Conservation (phyloP, 2,888 invertebrate species). For the Calliphora vomitoria region DNA sequence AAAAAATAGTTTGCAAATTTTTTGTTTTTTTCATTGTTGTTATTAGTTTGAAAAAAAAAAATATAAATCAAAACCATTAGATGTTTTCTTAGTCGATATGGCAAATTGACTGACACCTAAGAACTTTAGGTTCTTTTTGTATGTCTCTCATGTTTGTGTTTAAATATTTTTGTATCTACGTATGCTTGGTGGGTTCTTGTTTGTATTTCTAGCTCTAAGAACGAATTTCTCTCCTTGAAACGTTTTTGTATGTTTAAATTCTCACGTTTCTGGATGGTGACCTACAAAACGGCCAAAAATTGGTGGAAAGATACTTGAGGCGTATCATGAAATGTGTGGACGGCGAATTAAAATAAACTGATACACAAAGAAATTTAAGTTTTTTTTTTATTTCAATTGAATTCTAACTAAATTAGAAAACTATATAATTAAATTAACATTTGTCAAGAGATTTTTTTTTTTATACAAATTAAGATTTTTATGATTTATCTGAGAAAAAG, state of each 20-base stretch:
- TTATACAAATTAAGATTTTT: background rate
- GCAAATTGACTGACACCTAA: constrained; percentile 68
- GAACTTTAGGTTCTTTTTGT: constrained; percentile 37
- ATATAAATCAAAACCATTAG: constrained; percentile 50
- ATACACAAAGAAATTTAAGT: constrained; percentile 3
- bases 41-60: constrained; percentile 6
- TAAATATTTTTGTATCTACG: background rate
- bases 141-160: background rate
- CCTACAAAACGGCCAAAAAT: constrained; percentile 50
- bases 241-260: constrained; percentile 49
- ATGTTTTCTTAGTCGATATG: constrained; percentile 55
- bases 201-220: constrained; percentile 26
- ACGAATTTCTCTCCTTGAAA: constrained; percentile 20
- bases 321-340: constrained; percentile 64
- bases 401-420: constrained; percentile 23
- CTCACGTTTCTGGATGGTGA: constrained; percentile 66
- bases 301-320: constrained; percentile 52
- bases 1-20: background rate
- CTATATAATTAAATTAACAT: constrained; percentile 21
- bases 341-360: constrained; percentile 36
- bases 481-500: constrained; percentile 1
- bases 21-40: background rate
- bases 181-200: background rate
- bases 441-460: constrained; percentile 11
- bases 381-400: background rate